Percentiles rank a stretch among this genome's conserved stretches.
Evolutionary conservation across 2,113 vertebrate species (phyloP).

Genomic region (Prionailurus viverrinus): DNA sequence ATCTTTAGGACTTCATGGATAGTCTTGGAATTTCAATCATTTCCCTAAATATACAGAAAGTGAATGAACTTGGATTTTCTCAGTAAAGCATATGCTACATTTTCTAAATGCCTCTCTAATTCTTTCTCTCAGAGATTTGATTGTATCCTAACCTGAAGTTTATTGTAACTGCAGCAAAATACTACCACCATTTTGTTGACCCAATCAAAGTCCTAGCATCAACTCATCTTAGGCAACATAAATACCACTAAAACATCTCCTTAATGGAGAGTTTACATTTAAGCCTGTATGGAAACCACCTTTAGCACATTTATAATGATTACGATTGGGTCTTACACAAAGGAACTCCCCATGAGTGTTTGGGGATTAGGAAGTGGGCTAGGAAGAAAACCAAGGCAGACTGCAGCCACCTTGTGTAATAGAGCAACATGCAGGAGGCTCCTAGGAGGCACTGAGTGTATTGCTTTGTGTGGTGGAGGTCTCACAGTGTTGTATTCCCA

Average conservation of each 20-base stretch:
- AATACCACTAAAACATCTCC: background rate
- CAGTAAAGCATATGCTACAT: background rate
- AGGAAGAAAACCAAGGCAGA: background rate
- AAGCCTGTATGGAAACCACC: background rate
- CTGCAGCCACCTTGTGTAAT: background rate
- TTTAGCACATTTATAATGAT: background rate
- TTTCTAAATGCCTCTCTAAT: background rate
- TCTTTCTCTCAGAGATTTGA: background rate
- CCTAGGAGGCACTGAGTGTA: background rate
- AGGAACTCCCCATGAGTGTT: rapidly evolving
- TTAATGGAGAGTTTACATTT: background rate
- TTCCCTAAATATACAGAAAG: background rate
- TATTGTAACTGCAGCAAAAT: background rate
- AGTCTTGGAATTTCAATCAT: background rate
- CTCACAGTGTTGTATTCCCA: background rate
- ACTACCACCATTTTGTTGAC: background rate
- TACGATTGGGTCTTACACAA: background rate
- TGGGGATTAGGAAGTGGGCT: background rate
- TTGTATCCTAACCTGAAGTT: background rate
- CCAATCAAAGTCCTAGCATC: background rate
- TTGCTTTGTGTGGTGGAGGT: background rate
- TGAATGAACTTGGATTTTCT: background rate
- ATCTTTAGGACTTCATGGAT: background rate
- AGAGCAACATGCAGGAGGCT: background rate
- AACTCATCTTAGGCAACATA: background rate